Evolutionary conservation across 2,797 vertebrate genomes (phyloP), one percentile per base, ranked within the genome.

Genomic region (Myotis findleyi): DNA sequence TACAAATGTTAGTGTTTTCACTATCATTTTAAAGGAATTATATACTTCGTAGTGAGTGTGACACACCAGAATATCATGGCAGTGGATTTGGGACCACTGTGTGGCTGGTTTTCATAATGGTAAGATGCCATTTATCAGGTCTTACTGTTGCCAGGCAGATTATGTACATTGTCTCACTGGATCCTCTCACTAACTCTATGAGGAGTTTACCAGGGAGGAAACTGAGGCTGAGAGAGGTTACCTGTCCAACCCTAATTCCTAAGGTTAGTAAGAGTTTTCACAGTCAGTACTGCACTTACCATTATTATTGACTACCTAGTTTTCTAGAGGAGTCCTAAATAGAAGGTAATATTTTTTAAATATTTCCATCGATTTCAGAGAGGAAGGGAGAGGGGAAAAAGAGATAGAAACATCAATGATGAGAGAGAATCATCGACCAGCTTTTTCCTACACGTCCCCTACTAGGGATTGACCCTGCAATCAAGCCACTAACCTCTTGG

Each of bases 11-110:
- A 14, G 10, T 21, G 6, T 73, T 92, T 76, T 68, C 23, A 36
- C 83, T 79, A 57, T 20, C 41, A 68, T 62, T 94, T 80, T 75
- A 49, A 92, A 76, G 27, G 25, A 77, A 87, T 57, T 41, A 16
- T 23, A 27, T 16, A 38, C 51, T 47, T 82, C 12, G 18, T 20
- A 36, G 47, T 47, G 71, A 73, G 13, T 44, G 14, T 12, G 23
- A 59, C 18, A 68, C 9, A 38, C 33, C 30, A 62, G 59, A 0
- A 68, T 4, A 23, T 36, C 33, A 83, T 25, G n/a, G 38, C 30
- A 27, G n/a, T 6, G 23, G 55, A 38, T 23, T 4, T 51, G 21
- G 11, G n/a, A 66, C 62, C 17, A 10, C 18, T 38, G 47, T 10
- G 0, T 27, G 20, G 7, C 12, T 7, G 36, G 30, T 17, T 66